Evolutionary conservation across 2,797 vertebrate species (phyloP), one percentile per base, ranked within the genome.

Genomic region (Anguilla marmorata): DNA sequence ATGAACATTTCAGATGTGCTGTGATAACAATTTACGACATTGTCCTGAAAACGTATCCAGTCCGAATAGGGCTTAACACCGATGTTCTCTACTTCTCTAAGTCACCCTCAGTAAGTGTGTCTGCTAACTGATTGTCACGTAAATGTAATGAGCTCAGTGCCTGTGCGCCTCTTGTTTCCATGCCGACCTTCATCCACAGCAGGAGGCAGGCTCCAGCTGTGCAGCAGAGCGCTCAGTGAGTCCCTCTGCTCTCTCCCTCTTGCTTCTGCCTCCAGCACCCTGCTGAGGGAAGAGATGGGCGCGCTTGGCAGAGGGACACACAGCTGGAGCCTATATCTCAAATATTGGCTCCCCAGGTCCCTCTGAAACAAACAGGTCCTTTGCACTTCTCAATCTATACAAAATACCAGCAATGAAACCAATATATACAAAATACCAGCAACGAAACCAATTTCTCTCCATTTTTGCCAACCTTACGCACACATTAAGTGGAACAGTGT

Each of bases 141-240:
- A 58, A 58, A 58, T 19, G 56, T 58, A 58, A 58, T 58, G 56
- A 58, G 56, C 30, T 5, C 19, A 45, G 48, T 45, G 79, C 58
- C 19, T 41, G 33, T 2, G 56, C 21, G 33, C 54, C 84, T 85
- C 52, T 24, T 85, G 37, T 85, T 85, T 85, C 84, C 84, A 85
- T 60, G 58, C 30, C 58, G 56, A 66, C 58, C 54, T 66, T 85
- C 41, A 63, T 16, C 16, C 56, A 58, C 33, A 24, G 33, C 56
- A 6, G 30, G 58, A 85, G 19, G 7, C 54, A n/a, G 37, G 56
- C 56, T 41, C 19, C 84, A 60, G 84, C 50, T 85, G 84, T 54
- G 30, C 11, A 33, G n/a, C 37, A 19, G 58, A 33, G 19, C 12
- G 3, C 48, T 85, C 52, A 1, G 45, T n/a, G 45, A 48, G 45